These are phyloP conservation scores for Isaurus tuberculatus DNA, from an alignment of 92 coral and sea anemone genomes.

Conservation along the genomic window DNA sequence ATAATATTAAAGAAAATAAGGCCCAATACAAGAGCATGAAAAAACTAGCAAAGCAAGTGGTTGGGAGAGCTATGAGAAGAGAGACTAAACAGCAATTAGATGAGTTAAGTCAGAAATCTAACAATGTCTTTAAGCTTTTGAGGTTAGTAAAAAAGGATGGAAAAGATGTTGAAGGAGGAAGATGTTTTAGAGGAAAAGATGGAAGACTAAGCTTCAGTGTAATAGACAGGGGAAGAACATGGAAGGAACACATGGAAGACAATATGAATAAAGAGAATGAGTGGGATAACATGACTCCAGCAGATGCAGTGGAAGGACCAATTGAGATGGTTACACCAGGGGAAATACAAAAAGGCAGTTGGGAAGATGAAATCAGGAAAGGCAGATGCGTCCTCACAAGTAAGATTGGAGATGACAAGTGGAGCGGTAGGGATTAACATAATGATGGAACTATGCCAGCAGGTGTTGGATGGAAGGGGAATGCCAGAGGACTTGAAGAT, in stretches of 20 bases:
- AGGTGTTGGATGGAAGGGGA: no score
- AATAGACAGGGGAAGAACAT: not conserved
- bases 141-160: not conserved
- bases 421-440: no score
- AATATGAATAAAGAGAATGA: not conserved
- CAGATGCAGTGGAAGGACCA: not conserved
- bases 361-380: no score
- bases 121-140: conserved; percentile 20
- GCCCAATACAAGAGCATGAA: conserved; percentile 7
- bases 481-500: no score
- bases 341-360: no score
- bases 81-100: conserved; percentile 1
- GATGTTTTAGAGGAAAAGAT: conserved; percentile 23
- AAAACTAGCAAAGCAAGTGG: conserved; percentile 5
- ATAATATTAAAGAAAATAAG: conserved; percentile 12
- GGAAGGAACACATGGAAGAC: conserved; percentile 21
- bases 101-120: not conserved
- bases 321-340: not conserved
- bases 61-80: conserved; percentile 6
- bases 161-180: conserved; percentile 27
- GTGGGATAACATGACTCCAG: no score
- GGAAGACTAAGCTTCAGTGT: conserved; percentile 22
- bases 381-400: no score
- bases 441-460: no score
- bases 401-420: no score